phyloP scores from a whole-genome alignment of 2,797 vertebrate species.

The Allenopithecus nigroviridis region DNA sequence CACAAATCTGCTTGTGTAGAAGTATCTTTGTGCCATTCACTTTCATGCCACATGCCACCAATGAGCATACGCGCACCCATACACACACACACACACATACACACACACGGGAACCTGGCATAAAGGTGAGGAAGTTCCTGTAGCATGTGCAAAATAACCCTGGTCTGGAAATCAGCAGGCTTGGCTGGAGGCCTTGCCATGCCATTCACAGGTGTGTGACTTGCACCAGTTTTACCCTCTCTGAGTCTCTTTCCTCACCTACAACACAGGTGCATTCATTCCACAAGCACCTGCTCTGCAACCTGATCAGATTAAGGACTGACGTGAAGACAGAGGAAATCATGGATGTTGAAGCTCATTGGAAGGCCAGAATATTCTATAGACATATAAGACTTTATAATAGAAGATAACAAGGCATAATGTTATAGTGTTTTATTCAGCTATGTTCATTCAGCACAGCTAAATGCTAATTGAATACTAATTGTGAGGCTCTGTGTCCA shows the following conservation, averaged over 20 bases:
- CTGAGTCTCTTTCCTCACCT: not conserved
- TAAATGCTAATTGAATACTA: not conserved
- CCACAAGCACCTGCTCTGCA: not conserved
- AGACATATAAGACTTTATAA: not conserved
- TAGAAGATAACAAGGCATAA: not conserved
- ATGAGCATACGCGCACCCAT: not conserved
- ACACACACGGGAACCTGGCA: not conserved
- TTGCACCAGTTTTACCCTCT: no score
- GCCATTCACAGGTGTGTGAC: not conserved
- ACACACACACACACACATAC: no score
- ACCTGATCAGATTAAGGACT: not conserved
- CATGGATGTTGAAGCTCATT: not conserved
- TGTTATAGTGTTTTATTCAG: accelerated
- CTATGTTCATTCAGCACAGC: no score
- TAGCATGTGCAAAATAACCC: not conserved
- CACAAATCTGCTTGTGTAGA: no score
- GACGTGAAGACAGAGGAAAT: not conserved
- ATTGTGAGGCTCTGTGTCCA: not conserved
- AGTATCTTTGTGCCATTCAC: not conserved
- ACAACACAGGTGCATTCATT: not conserved
- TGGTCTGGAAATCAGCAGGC: not conserved
- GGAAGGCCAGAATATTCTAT: not conserved
- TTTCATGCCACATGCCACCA: not conserved
- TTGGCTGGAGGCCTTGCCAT: not conserved
- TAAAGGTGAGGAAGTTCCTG: not conserved